These are phyloP conservation scores for Montipora sp. DNA, from an alignment of 64 coral and sea anemone genomes.

Conservation along the genomic window DNA sequence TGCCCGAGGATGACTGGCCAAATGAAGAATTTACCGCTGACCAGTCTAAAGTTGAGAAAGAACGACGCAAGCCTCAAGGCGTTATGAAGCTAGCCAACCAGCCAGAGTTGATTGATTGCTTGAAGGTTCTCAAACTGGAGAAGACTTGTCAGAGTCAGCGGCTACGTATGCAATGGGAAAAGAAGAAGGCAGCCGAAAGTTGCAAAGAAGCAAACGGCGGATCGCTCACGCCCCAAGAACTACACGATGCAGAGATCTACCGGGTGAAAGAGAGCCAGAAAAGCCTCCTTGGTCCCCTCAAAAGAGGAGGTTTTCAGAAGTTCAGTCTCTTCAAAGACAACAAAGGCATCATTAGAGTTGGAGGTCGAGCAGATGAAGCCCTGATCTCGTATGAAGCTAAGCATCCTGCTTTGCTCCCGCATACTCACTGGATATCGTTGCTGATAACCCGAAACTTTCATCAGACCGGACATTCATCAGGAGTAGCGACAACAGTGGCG, in stretches of 20 bases:
- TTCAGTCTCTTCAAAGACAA: slow-evolving; percentile 42
- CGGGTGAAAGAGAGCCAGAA: slow-evolving; percentile 32
- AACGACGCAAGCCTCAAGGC: too few species aligned
- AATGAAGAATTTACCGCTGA: too few species aligned
- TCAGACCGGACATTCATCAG: slow-evolving; percentile 15
- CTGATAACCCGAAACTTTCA: slow-evolving; percentile 39
- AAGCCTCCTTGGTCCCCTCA: not conserved
- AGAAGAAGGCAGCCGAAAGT: not conserved
- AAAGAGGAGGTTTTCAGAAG: slow-evolving; percentile 34
- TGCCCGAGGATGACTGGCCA: too few species aligned
- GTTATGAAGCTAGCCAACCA: too few species aligned
- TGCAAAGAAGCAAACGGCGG: not conserved
- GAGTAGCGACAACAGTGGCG: slow-evolving; percentile 52
- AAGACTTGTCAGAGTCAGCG: slow-evolving; percentile 39
- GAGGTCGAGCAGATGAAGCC: slow-evolving; percentile 36
- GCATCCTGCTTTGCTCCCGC: slow-evolving; percentile 50
- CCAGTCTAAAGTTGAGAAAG: too few species aligned
- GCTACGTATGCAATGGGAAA: not conserved
- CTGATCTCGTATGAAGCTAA: slow-evolving; percentile 45
- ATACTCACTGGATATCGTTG: slow-evolving; percentile 1
- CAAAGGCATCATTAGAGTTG: slow-evolving; percentile 58
- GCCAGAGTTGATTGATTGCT: too few species aligned
- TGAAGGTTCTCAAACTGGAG: slow-evolving; percentile 44
- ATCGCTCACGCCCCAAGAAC: slow-evolving; percentile 5
- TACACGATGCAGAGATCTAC: slow-evolving; percentile 28